phyloP scores from a whole-genome alignment of 1,140 invertebrate genomes.

The Ceratina calcarata region DNA sequence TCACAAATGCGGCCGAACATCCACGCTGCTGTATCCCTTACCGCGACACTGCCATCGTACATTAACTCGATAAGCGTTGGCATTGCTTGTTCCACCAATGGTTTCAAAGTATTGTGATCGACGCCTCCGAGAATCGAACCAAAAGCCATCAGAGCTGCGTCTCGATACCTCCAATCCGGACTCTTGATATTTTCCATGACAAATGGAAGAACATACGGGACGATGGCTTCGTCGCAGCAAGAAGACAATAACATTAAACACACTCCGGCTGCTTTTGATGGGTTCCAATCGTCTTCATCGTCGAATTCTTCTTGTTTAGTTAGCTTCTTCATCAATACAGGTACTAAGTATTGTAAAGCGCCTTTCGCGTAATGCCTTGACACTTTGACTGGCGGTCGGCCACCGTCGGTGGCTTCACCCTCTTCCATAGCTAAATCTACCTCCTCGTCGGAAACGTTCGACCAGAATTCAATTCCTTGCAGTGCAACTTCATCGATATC shows the following conservation, averaged over 20 bases:
- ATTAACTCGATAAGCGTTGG: constrained; percentile 96
- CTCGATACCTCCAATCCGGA: constrained; percentile 96
- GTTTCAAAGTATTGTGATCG: constrained; percentile 92
- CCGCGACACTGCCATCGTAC: constrained; percentile 95
- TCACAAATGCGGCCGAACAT: constrained; percentile 98
- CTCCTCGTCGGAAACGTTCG: constrained; percentile 99
- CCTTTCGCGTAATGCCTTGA: constrained; percentile 97
- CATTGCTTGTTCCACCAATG: constrained; percentile 97
- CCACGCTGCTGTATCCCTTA: constrained; percentile 99
- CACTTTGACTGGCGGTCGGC: constrained; percentile 92
- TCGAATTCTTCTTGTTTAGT: constrained; percentile 97
- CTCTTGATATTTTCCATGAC: constrained; percentile 97
- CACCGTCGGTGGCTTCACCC: constrained; percentile 95
- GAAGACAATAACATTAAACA: constrained; percentile 98
- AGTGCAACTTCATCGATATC: constrained; percentile 97
- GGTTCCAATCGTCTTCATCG: constrained; percentile 99
- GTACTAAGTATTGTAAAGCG: constrained; percentile 96
- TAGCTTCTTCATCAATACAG: constrained; percentile 95
- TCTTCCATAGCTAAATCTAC: constrained; percentile 97
- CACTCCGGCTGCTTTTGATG: constrained; percentile 99
- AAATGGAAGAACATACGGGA: constrained; percentile 98
- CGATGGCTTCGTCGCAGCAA: constrained; percentile 98
- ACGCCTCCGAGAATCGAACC: constrained; percentile 98
- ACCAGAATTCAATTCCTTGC: constrained; percentile 99
- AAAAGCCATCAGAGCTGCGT: constrained; percentile 99